Conservation (phyloP, 2,888 invertebrate genomes). For the Macaria notata region DNA sequence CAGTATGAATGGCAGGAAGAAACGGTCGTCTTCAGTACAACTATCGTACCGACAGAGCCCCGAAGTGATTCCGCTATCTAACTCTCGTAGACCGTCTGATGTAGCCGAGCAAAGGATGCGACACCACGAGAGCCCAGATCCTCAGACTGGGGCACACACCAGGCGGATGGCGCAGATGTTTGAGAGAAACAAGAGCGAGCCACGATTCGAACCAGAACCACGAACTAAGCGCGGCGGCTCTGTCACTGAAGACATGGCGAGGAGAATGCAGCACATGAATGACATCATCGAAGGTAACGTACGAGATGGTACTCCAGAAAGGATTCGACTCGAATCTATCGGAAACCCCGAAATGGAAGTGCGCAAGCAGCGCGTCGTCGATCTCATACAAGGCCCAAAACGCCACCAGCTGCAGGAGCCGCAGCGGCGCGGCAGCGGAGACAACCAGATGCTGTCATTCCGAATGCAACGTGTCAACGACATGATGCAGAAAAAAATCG, state of each 20-base stretch:
- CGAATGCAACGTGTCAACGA: slow-evolving; percentile 89
- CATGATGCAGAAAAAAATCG: slow-evolving; percentile 88
- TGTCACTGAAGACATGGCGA: slow-evolving; percentile 54
- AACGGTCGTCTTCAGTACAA: slow-evolving; percentile 1
- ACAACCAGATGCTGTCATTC: slow-evolving; percentile 60
- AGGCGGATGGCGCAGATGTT: slow-evolving; percentile 63
- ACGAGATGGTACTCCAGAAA: slow-evolving; percentile 40
- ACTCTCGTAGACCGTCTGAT: slow-evolving; percentile 52
- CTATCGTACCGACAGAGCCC: too few relatives aligned
- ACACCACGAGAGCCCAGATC: slow-evolving; percentile 55
- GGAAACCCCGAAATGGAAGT: slow-evolving; percentile 62
- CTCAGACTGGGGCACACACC: slow-evolving; percentile 55
- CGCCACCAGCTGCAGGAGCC: slow-evolving; percentile 38
- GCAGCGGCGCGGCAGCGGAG: slow-evolving; percentile 50
- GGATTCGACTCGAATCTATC: slow-evolving; percentile 52
- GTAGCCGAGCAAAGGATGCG: slow-evolving; percentile 40
- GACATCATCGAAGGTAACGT: slow-evolving; percentile 63
- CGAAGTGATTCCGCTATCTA: slow-evolving; percentile 16
- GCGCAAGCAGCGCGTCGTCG: slow-evolving; percentile 60
- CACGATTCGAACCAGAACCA: slow-evolving; percentile 57
- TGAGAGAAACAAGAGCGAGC: slow-evolving; percentile 55
- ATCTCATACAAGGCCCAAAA: slow-evolving; percentile 57
- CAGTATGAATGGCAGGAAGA: neutral
- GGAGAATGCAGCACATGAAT: slow-evolving; percentile 62
- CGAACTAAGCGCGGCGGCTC: slow-evolving; percentile 50